phyloP scores from a whole-genome alignment of 2,797 vertebrate species.

The Gadopsis bispinosus region DNA sequence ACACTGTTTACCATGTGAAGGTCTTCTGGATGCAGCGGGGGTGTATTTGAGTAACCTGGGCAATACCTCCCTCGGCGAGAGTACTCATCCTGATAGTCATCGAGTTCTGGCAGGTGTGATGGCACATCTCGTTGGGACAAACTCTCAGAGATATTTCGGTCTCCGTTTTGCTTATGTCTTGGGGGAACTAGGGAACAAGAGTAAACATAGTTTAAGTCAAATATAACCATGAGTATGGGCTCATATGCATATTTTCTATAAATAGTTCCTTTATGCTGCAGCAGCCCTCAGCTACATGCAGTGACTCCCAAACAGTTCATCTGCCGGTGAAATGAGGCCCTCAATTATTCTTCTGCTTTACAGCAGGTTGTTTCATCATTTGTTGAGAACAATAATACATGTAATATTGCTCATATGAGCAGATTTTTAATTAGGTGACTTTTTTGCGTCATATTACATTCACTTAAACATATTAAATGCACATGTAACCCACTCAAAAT shows the following conservation, averaged over 20 bases:
- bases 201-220: neutral
- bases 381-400: neutral
- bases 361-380: neutral
- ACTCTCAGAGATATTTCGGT: neutral
- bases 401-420: neutral
- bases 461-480: neutral
- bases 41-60: neutral
- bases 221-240: neutral
- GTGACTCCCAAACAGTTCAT: neutral
- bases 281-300: neutral
- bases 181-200: conserved; percentile 47
- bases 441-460: neutral
- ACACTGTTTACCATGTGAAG: conserved; percentile 17
- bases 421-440: neutral
- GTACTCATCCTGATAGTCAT: conserved; percentile 15
- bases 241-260: neutral
- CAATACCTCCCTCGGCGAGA: neutral
- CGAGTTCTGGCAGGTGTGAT: conserved; percentile 9
- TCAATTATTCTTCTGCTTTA: neutral
- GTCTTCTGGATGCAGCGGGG: conserved; percentile 28
- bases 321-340: neutral
- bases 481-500: no score
- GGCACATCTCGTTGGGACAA: neutral
- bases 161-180: conserved; percentile 31
- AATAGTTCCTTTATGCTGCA: conserved; percentile 2